A percentile compares a stretch with the other conserved stretches of the same genome.
phyloP scores from a whole-genome alignment of 2,113 vertebrate species.

The Ifrita kowaldi region DNA sequence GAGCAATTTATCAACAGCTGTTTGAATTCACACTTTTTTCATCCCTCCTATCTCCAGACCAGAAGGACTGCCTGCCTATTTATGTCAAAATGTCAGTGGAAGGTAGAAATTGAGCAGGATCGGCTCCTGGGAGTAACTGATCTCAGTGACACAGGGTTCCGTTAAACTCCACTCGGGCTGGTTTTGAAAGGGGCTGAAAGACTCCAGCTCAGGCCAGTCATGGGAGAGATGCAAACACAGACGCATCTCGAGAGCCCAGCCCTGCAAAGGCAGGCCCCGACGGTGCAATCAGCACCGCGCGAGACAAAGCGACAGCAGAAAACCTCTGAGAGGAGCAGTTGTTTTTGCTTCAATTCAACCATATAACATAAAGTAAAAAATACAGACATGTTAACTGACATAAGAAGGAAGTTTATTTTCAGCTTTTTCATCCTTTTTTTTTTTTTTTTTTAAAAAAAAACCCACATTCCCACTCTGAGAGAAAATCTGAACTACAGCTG shows the following conservation, averaged over 20 bases:
- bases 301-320: background rate
- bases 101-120: constrained; percentile 63
- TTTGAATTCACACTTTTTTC: constrained; percentile 72
- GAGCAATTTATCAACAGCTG: constrained; percentile 79
- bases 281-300: background rate
- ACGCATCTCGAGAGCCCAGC: constrained; percentile 30
- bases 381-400: background rate
- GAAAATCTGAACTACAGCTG: background rate
- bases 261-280: background rate
- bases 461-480: background rate
- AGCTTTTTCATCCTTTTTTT: background rate
- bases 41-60: constrained; percentile 65
- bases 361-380: background rate
- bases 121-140: constrained; percentile 54
- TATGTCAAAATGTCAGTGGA: constrained; percentile 68
- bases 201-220: constrained; percentile 14
- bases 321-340: constrained; percentile 37
- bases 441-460: too few species aligned
- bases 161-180: constrained; percentile 39
- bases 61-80: constrained; percentile 57
- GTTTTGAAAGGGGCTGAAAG: constrained; percentile 68
- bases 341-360: background rate
- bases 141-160: constrained; percentile 55
- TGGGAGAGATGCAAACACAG: constrained; percentile 64
- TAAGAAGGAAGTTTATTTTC: background rate